Evolutionary conservation across 2,113 vertebrate genomes (phyloP).

Genomic region (Pluvianellus socialis): DNA sequence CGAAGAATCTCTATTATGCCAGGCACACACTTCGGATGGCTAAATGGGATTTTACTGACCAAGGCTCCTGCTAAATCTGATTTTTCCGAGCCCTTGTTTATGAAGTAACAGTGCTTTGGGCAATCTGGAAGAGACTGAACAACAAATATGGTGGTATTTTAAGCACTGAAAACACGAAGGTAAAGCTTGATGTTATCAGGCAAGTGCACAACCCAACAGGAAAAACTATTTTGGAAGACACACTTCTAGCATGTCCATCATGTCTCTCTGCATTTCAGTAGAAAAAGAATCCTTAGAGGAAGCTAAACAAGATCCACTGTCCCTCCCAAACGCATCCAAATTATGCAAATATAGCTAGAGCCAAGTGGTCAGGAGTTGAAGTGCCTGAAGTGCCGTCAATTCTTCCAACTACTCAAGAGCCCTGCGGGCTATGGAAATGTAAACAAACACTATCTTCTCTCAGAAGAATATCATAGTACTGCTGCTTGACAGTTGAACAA

Average conservation of each 20-base stretch:
- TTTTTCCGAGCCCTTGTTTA: slow-evolving; percentile 20
- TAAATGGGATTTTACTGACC: slow-evolving; percentile 79
- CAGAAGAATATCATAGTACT: not conserved
- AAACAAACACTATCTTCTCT: not conserved
- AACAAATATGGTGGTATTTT: not conserved
- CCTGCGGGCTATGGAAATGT: not conserved
- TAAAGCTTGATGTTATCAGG: not conserved
- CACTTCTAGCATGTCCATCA: not conserved
- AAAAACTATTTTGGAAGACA: not conserved
- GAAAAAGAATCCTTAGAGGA: not conserved
- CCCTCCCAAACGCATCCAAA: not conserved
- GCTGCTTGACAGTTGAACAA: not conserved
- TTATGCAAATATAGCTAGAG: not conserved
- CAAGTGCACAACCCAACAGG: not conserved
- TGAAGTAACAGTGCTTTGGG: slow-evolving; percentile 75
- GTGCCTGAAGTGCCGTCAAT: not conserved
- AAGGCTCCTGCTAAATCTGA: slow-evolving; percentile 60
- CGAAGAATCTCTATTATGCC: slow-evolving; percentile 77
- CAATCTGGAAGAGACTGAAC: slow-evolving; percentile 76
- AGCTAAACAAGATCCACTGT: not conserved
- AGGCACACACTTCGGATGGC: slow-evolving; percentile 78
- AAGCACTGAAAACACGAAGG: not conserved
- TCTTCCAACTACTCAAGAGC: not conserved
- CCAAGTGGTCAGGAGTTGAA: not conserved
- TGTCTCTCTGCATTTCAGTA: not conserved